phyloP scores from a whole-genome alignment of 2,113 vertebrate genomes.

The Toxotes jaculatrix region DNA sequence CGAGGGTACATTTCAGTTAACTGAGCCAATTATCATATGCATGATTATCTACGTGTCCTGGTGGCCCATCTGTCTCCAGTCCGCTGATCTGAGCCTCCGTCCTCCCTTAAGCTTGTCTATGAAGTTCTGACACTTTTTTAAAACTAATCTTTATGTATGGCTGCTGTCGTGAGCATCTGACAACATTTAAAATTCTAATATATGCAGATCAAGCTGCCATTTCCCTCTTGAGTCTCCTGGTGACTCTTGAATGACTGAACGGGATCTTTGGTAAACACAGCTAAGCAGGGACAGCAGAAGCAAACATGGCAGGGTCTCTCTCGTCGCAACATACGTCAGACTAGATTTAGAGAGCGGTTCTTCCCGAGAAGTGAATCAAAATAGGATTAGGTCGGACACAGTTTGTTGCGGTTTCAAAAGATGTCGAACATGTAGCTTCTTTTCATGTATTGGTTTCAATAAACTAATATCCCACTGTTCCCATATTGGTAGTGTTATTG shows the following conservation, averaged over 20 bases:
- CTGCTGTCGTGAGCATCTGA: conserved; percentile 59
- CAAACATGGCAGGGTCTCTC: conserved; percentile 6
- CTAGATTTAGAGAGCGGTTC: conserved; percentile 21
- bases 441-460: conserved; percentile 19
- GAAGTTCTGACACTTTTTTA: conserved; percentile 59
- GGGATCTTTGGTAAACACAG: conserved; percentile 47
- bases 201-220: conserved; percentile 69
- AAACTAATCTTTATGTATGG: conserved; percentile 82
- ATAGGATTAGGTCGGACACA: conserved; percentile 18
- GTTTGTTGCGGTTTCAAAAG: conserved; percentile 11
- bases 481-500: background rate
- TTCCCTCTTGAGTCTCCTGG: conserved; percentile 42
- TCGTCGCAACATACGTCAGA: background rate
- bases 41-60: conserved; percentile 53
- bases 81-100: conserved; percentile 63
- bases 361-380: conserved; percentile 30
- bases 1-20: conserved; percentile 62
- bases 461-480: background rate
- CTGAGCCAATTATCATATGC: conserved; percentile 65
- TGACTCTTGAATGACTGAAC: conserved; percentile 46
- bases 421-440: background rate
- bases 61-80: conserved; percentile 64
- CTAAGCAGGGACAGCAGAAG: background rate
- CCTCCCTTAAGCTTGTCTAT: conserved; percentile 43
- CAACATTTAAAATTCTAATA: conserved; percentile 79